Conservation (phyloP, 2,888 invertebrate genomes). For the Nephrotoma guestfalica region DNA sequence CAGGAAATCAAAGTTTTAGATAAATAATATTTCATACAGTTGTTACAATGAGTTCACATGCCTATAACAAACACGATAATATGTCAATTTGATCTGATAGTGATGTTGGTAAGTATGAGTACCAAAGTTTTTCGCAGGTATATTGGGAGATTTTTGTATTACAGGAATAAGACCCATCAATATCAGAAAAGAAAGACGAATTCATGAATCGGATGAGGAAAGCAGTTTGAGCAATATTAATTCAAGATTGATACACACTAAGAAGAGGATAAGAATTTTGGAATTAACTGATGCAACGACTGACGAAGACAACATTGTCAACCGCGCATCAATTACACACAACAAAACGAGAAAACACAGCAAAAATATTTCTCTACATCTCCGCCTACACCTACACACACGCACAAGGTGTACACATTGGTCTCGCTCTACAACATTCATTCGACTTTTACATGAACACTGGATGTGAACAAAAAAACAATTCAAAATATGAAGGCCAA, state of each 20-base stretch:
- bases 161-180: constrained; percentile 8
- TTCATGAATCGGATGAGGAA: constrained; percentile 4
- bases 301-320: constrained; percentile 3
- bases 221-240: constrained; percentile 9
- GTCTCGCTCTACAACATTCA: too few relatives aligned
- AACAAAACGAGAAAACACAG: too few relatives aligned
- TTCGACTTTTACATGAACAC: too few relatives aligned
- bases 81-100: neutral
- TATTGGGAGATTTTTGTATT: constrained; percentile 6
- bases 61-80: constrained; percentile 5
- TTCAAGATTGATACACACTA: constrained; percentile 8
- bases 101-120: neutral
- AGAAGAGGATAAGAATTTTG: constrained; percentile 7
- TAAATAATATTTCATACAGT: neutral
- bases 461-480: too few relatives aligned
- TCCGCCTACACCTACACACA: too few relatives aligned
- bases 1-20: constrained; percentile 3
- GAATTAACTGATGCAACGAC: constrained; percentile 8
- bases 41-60: constrained; percentile 2
- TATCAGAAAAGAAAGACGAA: constrained; percentile 7
- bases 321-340: too few relatives aligned
- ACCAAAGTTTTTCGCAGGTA: constrained; percentile 4
- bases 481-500: too few relatives aligned
- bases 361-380: too few relatives aligned
- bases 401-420: too few relatives aligned